Conservation (phyloP, 2,888 invertebrate species). For the Zaprionus bogoriensis region DNA sequence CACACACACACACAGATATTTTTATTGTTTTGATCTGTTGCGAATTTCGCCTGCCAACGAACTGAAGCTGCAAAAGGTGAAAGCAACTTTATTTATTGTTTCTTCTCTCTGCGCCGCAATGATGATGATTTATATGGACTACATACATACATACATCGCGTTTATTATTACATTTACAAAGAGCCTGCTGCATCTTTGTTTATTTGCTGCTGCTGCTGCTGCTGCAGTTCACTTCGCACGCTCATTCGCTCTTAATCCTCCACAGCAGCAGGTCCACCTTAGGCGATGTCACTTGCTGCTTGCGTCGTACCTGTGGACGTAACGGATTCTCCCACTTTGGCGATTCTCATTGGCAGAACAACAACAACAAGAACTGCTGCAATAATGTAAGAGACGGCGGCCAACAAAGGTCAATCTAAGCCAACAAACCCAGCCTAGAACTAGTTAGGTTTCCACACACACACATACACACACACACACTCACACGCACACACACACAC, state of each 20-base stretch:
- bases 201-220: conserved; percentile 47
- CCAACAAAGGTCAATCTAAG: conserved; percentile 62
- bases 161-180: too few species aligned
- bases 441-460: conserved; percentile 71
- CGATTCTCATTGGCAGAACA: conserved; percentile 36
- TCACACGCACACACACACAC: conserved; percentile 13
- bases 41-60: conserved; percentile 54
- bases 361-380: conserved; percentile 40
- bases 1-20: conserved; percentile 25
- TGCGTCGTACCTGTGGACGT: conserved; percentile 24
- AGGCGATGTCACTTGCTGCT: conserved; percentile 57
- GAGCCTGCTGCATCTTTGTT: conserved; percentile 26
- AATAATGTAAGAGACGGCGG: conserved; percentile 66
- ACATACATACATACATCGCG: not conserved
- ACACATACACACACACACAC: conserved; percentile 24
- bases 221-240: conserved; percentile 43
- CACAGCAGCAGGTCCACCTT: conserved; percentile 49
- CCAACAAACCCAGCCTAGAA: conserved; percentile 64
- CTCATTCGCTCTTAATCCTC: conserved; percentile 29
- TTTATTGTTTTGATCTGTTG: conserved; percentile 60
- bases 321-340: conserved; percentile 50
- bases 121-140: conserved; percentile 26
- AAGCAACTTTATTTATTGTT: conserved; percentile 53
- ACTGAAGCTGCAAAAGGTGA: conserved; percentile 66
- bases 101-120: conserved; percentile 17